Percentiles rank a stretch among this genome's conserved stretches.
Evolutionary conservation across 2,797 vertebrate genomes (phyloP).

Genomic region (Toxotes lorentzi): DNA sequence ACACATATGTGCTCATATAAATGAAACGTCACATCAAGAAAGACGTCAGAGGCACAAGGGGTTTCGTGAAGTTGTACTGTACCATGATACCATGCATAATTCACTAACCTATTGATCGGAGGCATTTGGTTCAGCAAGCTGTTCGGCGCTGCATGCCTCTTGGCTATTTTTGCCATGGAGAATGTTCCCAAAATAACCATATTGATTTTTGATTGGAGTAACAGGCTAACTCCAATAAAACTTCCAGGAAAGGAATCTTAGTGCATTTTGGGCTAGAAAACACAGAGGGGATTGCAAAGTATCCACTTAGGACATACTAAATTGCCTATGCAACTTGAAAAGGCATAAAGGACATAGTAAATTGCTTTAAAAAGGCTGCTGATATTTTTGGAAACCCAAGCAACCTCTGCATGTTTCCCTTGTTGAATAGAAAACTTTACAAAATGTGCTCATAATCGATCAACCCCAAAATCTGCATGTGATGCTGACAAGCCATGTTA

Average conservation of each 20-base stretch:
- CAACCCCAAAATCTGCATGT: background rate
- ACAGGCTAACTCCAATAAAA: conserved; percentile 60
- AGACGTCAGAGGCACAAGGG: conserved; percentile 38
- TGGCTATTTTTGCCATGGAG: conserved; percentile 62
- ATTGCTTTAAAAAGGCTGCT: conserved; percentile 12
- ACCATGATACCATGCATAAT: conserved; percentile 72
- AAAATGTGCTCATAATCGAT: background rate
- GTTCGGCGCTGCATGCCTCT: conserved; percentile 54
- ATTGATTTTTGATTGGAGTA: conserved; percentile 77
- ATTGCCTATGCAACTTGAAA: background rate
- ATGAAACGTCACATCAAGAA: conserved; percentile 46
- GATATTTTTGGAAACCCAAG: background rate
- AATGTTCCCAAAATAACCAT: conserved; percentile 71
- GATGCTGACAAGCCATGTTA: background rate
- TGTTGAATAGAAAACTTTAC: background rate
- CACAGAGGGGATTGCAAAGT: conserved; percentile 31
- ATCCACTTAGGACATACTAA: conserved; percentile 11
- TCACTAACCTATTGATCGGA: conserved; percentile 73
- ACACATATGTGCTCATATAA: conserved; percentile 28
- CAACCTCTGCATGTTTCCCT: conserved; percentile 3
- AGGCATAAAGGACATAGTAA: background rate
- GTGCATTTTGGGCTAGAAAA: conserved; percentile 30
- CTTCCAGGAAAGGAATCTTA: conserved; percentile 55
- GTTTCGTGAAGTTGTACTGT: conserved; percentile 58
- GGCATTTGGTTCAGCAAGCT: conserved; percentile 72